Conservation (phyloP, 2,888 invertebrate genomes). For the Branchellion lobata region DNA sequence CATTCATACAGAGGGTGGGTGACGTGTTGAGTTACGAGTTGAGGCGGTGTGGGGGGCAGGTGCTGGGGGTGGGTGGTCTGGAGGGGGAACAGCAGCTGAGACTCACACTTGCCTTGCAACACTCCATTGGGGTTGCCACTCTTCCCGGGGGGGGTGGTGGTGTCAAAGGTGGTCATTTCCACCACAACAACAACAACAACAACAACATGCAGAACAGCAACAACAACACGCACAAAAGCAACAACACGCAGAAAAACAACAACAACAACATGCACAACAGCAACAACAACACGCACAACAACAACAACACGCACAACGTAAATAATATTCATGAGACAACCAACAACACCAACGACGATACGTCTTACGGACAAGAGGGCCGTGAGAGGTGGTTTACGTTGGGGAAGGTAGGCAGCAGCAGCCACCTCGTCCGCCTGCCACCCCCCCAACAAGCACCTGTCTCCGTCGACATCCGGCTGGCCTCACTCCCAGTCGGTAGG, state of each 20-base stretch:
- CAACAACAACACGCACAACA: background rate
- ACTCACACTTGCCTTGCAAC: background rate
- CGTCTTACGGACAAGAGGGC: too few relatives aligned
- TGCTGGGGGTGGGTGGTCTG: too few relatives aligned
- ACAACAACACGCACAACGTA: background rate
- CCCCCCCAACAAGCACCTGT: constrained; percentile 51
- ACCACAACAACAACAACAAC: background rate
- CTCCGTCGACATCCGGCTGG: constrained; percentile 55
- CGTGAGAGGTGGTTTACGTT: too few relatives aligned
- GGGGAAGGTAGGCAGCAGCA: too few relatives aligned
- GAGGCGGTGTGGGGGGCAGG: background rate
- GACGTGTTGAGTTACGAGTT: background rate
- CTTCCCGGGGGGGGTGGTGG: too few relatives aligned
- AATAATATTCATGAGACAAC: too few relatives aligned
- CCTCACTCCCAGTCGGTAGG: constrained; percentile 49
- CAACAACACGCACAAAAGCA: background rate
- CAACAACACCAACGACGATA: too few relatives aligned
- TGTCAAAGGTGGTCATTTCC: too few relatives aligned
- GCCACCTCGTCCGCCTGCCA: constrained; percentile 57
- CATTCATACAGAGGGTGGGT: background rate
- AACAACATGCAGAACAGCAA: background rate
- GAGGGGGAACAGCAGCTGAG: background rate
- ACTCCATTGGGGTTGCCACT: too few relatives aligned
- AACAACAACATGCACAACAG: background rate
- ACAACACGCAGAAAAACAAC: constrained; percentile 3